Conservation (phyloP, 2,888 invertebrate genomes). For the Syritta pipiens region DNA sequence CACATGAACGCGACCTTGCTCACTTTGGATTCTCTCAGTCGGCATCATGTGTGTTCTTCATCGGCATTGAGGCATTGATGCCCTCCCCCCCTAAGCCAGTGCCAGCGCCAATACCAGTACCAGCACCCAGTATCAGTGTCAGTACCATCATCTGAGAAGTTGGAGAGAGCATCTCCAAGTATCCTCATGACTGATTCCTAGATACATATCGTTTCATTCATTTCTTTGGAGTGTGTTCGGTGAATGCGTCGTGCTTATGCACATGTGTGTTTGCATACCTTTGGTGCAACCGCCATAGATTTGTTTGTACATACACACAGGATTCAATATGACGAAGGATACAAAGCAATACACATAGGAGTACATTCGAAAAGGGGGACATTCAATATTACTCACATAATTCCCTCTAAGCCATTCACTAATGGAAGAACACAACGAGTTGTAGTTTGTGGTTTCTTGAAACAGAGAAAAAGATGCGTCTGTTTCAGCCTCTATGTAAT, state of each 20-base stretch:
- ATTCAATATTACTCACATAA: conserved; percentile 43
- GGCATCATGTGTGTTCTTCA: conserved; percentile 26
- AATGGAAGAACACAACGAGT: conserved; percentile 44
- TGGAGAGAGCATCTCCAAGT: conserved; percentile 46
- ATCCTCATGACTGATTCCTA: conserved; percentile 47
- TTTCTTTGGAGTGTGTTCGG: conserved; percentile 51
- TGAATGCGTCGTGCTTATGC: conserved; percentile 38
- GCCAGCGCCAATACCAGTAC: conserved; percentile 2
- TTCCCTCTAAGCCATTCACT: conserved; percentile 44
- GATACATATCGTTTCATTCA: conserved; percentile 55
- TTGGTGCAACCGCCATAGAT: conserved; percentile 23
- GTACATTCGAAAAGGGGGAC: conserved; percentile 17
- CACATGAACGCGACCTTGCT: conserved; percentile 54
- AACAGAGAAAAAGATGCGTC: no score
- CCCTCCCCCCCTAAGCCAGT: no score
- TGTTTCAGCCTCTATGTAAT: no score
- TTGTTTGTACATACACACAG: background rate
- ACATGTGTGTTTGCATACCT: conserved; percentile 5
- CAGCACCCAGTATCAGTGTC: conserved; percentile 28
- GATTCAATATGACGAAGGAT: conserved; percentile 23
- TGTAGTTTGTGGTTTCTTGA: conserved; percentile 16
- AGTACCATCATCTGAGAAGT: conserved; percentile 36
- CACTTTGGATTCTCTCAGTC: conserved; percentile 32
- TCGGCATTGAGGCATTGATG: conserved; percentile 48
- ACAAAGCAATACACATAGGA: conserved; percentile 9